Evolutionary conservation across 2,888 invertebrate species (phyloP), one percentile per base, ranked within the genome.

Genomic region (Pheosia tremula): DNA sequence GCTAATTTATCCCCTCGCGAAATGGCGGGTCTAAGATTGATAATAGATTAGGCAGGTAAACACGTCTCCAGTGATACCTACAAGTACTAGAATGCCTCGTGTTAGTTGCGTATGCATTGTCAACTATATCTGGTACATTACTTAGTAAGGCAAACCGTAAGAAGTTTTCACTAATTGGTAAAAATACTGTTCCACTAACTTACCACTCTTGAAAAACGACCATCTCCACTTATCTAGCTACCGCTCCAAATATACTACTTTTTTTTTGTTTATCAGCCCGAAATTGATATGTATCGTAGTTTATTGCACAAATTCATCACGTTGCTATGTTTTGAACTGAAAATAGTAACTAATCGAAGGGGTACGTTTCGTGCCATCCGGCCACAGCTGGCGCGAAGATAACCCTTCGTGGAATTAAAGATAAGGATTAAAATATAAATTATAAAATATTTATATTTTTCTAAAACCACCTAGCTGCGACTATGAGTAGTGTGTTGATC

Each of bases 241-340:
- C 88, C 90, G 86, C 88, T 88, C 89, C 90, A 83, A 75, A 74
- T 64, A 81, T 78, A 79, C 82, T 86, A 84, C 80, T 81, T 78
- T 80, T 81, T 83, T 85, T 83, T 82, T 82, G 82, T 80, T 77
- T 70, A 78, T 89, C 89, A 93, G 92, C 91, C 88, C 88, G 87
- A 90, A 84, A 83, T 92, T 93, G 93, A 93, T 93, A 93, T 93
- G 93, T 93, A 90, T 93, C 91, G 91, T 90, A 88, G 81, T 88
- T 89, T 89, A 88, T 87, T 89, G 86, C 89, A 88, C 86, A 90
- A 88, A 89, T 90, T 89, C 88, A 88, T 88, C 83, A 90, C 87
- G 77, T 89, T 82, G 80, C 69, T 62, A 80, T 77, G 70, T 76
- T 82, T 82, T 74, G 59, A 82, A 88, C 79, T 57, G 65, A 86